Evolutionary conservation across 2,797 vertebrate genomes (phyloP), one percentile per base, ranked within the genome.

Genomic region (Micromesistius poutassou): DNA sequence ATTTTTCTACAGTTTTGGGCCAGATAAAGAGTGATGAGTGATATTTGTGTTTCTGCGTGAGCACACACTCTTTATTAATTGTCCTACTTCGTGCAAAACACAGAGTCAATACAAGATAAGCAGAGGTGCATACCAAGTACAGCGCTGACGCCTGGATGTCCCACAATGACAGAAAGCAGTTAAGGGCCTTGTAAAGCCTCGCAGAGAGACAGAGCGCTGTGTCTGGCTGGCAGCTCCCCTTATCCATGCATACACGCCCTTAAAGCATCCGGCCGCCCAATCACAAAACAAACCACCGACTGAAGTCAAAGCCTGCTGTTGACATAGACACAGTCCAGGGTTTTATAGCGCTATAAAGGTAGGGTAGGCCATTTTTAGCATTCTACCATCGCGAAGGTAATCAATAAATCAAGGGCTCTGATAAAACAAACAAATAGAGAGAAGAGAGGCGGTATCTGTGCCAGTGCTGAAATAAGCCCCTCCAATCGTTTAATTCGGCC

Each of bases 21-120:
- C 55, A 62, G 55, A 62, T 62, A 62, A 55, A 22, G 46, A 55
- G 46, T 22, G 46, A 55, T 55, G 46, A 22, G 22, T 55, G 46
- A 22, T 55, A 19, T 55, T 19, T 55, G 46, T 22, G 19, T 55
- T 55, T 55, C 46, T 55, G 46, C 19, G 46, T 55, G 19, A 22
- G 46, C 19, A 4, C 46, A 22, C 14, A 55, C n/a, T n/a, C 55
- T 62, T 6, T 62, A n/a, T 62, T 62, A 25, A n/a, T 25, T 62
- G 55, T 62, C 55, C 55, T 62, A 62, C 55, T 62, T 62, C 25
- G 55, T 55, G 46, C 46, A 55, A 55, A 55, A 55, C 46, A 55
- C 46, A 55, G 46, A 62, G 22, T 62, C n/a, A 62, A 62, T 62
- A 25, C n/a, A 25, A 62, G n/a, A 62, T 62, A 62, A 62, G 5